Evolutionary conservation across 2,797 vertebrate genomes (phyloP).

Genomic region (Myotis myotis): DNA sequence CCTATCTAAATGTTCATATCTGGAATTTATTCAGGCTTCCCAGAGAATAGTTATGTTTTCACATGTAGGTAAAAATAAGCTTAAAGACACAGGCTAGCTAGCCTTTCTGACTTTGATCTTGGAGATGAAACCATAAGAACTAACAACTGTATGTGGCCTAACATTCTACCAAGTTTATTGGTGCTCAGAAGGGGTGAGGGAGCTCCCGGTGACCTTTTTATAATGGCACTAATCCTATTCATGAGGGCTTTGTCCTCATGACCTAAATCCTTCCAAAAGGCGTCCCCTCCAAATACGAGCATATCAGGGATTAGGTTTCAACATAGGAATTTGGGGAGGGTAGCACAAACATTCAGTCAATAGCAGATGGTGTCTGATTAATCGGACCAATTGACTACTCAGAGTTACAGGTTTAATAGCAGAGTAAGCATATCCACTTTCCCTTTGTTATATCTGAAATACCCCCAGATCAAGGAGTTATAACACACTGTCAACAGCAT

Average conservation of each 20-base stretch:
- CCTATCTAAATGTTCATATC: not conserved
- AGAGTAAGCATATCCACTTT: not conserved
- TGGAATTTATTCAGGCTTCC: constrained; percentile 16
- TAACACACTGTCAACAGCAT: not conserved
- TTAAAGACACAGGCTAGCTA: constrained; percentile 4
- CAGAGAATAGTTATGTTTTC: constrained; percentile 44
- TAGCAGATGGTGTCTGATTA: not conserved
- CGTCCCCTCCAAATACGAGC: not conserved
- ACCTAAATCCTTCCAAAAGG: not conserved
- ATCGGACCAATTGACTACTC: not conserved
- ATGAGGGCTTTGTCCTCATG: not conserved
- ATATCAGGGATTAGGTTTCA: not conserved
- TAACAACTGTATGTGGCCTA: not conserved
- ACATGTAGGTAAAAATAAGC: constrained; percentile 49
- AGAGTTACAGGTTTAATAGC: not conserved
- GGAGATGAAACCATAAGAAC: not conserved
- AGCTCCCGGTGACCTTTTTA: not conserved
- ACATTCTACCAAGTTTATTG: not conserved
- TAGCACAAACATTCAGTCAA: not conserved
- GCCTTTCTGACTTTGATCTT: constrained; percentile 41
- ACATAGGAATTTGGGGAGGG: not conserved
- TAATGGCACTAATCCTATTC: not conserved
- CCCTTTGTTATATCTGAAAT: not conserved
- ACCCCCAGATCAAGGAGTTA: not conserved
- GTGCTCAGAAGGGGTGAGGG: not conserved